Conservation (phyloP, 2,888 invertebrate species). For the Listrodromus nycthemerus region DNA sequence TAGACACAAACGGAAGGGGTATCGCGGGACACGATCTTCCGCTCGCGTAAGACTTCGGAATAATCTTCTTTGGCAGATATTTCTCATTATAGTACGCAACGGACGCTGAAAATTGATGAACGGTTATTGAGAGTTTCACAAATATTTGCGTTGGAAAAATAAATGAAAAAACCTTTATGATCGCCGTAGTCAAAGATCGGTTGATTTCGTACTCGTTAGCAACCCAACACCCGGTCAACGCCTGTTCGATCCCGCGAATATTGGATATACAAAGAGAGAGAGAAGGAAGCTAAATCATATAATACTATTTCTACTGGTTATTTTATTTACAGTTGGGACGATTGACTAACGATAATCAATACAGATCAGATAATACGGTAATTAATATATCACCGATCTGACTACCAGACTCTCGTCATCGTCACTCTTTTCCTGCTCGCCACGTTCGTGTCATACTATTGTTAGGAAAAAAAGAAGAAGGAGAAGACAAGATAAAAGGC, state of each 20-base stretch:
- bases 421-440: constrained; percentile 1
- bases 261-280: constrained; percentile 24
- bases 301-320: constrained; percentile 71
- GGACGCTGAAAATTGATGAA: constrained; percentile 16
- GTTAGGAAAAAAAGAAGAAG: constrained; percentile 27
- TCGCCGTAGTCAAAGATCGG: constrained; percentile 5
- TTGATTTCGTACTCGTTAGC: constrained; percentile 23
- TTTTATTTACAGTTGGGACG: constrained; percentile 75
- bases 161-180: constrained; percentile 9
- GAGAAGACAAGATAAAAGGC: constrained; percentile 50
- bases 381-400: constrained; percentile 65
- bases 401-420: constrained; percentile 18
- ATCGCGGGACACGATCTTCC: constrained; percentile 12
- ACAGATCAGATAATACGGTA: constrained; percentile 73
- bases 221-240: constrained; percentile 6
- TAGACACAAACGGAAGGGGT: constrained; percentile 29
- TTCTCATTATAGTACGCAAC: constrained; percentile 50
- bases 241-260: constrained; percentile 45
- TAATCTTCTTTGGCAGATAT: constrained; percentile 65
- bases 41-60: constrained; percentile 51
- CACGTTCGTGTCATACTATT: constrained; percentile 21
- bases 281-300: constrained; percentile 65
- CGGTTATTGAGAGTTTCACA: constrained; percentile 9
- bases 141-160: background rate
- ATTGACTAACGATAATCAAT: constrained; percentile 72